Conservation (phyloP, 2,888 invertebrate genomes). For the Dorcus parallelipipedus region DNA sequence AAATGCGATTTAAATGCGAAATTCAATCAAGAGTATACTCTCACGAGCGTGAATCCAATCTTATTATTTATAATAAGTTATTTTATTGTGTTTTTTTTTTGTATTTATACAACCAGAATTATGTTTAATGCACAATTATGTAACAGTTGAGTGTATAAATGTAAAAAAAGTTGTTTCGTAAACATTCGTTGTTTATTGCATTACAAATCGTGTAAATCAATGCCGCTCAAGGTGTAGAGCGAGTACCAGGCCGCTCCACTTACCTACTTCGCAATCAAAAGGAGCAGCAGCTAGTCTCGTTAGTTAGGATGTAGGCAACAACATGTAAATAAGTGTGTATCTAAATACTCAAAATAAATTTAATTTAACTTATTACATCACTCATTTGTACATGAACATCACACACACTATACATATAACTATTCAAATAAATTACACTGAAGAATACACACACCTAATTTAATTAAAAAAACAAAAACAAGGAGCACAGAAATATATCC, state of each 20-base stretch:
- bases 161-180: conserved; percentile 32
- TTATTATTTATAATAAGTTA: conserved; percentile 14
- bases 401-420: no score
- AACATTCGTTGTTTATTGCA: conserved; percentile 34
- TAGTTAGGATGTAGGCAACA: conserved; percentile 35
- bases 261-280: conserved; percentile 24
- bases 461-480: no score
- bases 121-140: conserved; percentile 19
- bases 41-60: no score
- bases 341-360: conserved; percentile 23
- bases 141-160: conserved; percentile 35
- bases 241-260: conserved; percentile 30
- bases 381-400: no score
- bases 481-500: no score
- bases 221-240: conserved; percentile 12
- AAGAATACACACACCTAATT: no score
- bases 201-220: neutral
- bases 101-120: conserved; percentile 12
- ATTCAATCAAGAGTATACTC: conserved; percentile 6
- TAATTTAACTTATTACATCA: conserved; percentile 1
- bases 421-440: no score
- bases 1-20: neutral
- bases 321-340: conserved; percentile 26
- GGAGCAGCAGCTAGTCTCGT: conserved; percentile 46
- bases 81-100: conserved; percentile 21